A percentile compares a stretch with the other conserved stretches of the same genome.
Evolutionary conservation across 2,797 vertebrate species (phyloP).

Genomic region (Lacerta bilineata): DNA sequence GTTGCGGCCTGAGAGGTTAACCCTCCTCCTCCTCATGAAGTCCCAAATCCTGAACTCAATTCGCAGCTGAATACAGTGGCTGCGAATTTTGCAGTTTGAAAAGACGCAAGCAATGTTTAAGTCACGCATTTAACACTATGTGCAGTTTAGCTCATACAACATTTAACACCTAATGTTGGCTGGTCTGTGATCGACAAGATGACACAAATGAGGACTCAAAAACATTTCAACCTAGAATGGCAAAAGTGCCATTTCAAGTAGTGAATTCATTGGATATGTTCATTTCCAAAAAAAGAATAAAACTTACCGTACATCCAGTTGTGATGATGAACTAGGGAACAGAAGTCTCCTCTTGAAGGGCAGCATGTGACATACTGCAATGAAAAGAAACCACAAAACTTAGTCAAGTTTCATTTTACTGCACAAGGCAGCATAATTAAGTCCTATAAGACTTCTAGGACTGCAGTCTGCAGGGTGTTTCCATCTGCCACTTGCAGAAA

Average conservation of each 20-base stretch:
- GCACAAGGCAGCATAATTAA: constrained; percentile 50
- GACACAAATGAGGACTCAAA: background rate
- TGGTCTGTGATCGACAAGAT: background rate
- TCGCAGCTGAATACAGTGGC: background rate
- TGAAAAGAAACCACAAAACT: constrained; percentile 40
- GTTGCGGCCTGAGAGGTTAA: background rate
- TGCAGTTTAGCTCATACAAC: too few species aligned
- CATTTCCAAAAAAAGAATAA: constrained; percentile 29
- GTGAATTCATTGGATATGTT: constrained; percentile 4
- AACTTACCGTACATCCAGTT: constrained; percentile 2
- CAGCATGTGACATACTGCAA: background rate
- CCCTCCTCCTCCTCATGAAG: background rate
- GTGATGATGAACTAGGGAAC: constrained; percentile 1
- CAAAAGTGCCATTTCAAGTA: background rate
- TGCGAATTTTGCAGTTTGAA: background rate
- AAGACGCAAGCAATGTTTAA: too few species aligned
- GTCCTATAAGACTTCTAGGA: constrained; percentile 22
- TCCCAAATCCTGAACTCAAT: background rate
- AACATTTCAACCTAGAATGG: background rate
- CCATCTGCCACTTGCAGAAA: constrained; percentile 43
- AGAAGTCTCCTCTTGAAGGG: background rate
- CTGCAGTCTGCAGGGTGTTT: constrained; percentile 24
- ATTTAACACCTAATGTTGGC: background rate
- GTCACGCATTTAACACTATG: too few species aligned
- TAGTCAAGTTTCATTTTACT: constrained; percentile 49